Percentiles rank a stretch among this genome's conserved stretches.
Conservation (phyloP, 2,797 vertebrate species). For the Coregonus ussuriensis region DNA sequence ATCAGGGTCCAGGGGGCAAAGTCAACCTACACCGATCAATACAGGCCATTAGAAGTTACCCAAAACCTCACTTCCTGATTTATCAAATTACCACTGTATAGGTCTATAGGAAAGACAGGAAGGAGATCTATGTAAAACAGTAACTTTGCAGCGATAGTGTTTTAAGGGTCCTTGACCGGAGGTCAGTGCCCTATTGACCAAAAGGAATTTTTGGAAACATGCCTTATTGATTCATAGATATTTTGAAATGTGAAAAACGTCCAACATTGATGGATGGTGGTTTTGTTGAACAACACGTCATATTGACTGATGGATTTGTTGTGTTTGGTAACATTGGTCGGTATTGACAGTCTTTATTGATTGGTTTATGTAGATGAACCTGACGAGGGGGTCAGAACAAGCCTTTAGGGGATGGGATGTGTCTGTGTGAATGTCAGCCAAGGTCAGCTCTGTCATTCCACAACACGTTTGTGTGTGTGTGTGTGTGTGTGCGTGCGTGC, state of each 20-base stretch:
- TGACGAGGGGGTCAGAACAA: constrained; percentile 42
- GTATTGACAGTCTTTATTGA: constrained; percentile 55
- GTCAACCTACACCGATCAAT: too few relatives aligned
- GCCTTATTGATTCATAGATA: constrained; percentile 65
- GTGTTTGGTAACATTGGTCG: constrained; percentile 51
- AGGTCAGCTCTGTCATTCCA: constrained; percentile 52
- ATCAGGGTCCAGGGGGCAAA: constrained; percentile 38
- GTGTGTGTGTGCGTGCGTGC: neutral
- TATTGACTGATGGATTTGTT: constrained; percentile 50
- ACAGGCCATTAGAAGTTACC: constrained; percentile 26
- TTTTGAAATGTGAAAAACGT: constrained; percentile 34
- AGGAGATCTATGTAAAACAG: constrained; percentile 15
- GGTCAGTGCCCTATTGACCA: constrained; percentile 56
- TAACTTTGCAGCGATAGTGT: constrained; percentile 30
- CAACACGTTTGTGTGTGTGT: constrained; percentile 36
- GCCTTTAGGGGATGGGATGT: constrained; percentile 42
- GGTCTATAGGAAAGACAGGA: constrained; percentile 38
- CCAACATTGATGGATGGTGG: constrained; percentile 59
- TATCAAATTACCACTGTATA: neutral
- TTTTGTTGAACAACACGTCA: constrained; percentile 45
- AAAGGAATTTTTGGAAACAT: constrained; percentile 52
- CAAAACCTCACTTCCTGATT: constrained; percentile 2
- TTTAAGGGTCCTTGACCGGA: constrained; percentile 50
- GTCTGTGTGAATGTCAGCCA: constrained; percentile 68
- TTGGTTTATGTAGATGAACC: constrained; percentile 63